phyloP scores from a whole-genome alignment of 1,140 invertebrate species.

The Heliothis subflexa region DNA sequence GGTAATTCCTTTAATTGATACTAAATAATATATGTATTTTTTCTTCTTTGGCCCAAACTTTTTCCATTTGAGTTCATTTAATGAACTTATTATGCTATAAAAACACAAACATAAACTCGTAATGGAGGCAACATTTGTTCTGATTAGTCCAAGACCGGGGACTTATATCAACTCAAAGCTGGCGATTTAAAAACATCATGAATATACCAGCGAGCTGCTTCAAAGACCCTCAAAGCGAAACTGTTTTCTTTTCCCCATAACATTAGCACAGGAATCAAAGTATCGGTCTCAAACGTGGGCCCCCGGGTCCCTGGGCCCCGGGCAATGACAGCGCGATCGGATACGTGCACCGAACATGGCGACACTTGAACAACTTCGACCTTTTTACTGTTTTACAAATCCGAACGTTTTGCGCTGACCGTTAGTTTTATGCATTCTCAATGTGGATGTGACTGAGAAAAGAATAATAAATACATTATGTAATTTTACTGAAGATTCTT shows the following conservation, averaged over 20 bases:
- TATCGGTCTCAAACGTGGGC: slow-evolving; percentile 19
- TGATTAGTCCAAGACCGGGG: too few relatives aligned
- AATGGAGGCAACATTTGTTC: neutral
- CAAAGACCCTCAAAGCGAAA: neutral
- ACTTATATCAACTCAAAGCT: too few relatives aligned
- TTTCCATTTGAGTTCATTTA: too few relatives aligned
- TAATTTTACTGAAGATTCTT: too few relatives aligned
- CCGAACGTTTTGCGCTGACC: slow-evolving; percentile 57
- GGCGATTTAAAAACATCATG: too few relatives aligned
- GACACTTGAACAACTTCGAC: slow-evolving; percentile 65
- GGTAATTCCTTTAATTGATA: too few relatives aligned
- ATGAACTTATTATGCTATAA: neutral
- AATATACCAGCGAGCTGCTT: neutral
- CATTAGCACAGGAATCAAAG: slow-evolving; percentile 53
- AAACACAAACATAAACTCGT: neutral
- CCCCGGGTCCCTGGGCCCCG: neutral
- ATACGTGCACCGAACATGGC: slow-evolving; percentile 42
- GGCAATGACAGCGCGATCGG: neutral
- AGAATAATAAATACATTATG: neutral
- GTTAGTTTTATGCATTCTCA: slow-evolving; percentile 36
- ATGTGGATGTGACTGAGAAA: slow-evolving; percentile 55
- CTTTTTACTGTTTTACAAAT: slow-evolving; percentile 64
- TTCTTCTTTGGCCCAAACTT: too few relatives aligned
- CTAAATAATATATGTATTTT: neutral
- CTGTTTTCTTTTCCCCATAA: slow-evolving; percentile 4